Evolutionary conservation across 2,888 invertebrate species (phyloP).

Genomic region (Ischnura elegans): DNA sequence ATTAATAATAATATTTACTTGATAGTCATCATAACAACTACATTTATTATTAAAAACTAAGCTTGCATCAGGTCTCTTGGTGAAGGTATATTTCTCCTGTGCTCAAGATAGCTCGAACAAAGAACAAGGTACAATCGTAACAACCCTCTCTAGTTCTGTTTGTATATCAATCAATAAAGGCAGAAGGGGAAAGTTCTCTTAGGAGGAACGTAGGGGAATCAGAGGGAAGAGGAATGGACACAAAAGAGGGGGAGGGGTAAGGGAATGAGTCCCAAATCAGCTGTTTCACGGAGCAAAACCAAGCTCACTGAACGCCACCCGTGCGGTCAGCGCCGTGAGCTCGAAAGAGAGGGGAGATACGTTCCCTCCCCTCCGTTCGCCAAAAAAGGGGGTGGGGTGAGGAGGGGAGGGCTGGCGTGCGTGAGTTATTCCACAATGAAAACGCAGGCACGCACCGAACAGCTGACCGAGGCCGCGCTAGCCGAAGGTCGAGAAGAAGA

Average conservation of each 20-base stretch:
- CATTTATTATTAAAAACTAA: too few species aligned
- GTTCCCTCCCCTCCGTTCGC: not conserved
- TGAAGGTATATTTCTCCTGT: too few species aligned
- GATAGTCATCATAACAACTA: too few species aligned
- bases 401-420: slow-evolving; percentile 2
- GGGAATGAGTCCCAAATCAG: not conserved
- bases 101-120: too few species aligned
- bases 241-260: not conserved
- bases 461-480: slow-evolving; percentile 6
- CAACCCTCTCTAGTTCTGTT: too few species aligned
- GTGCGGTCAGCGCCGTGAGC: not conserved
- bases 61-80: too few species aligned
- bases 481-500: not conserved
- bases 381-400: not conserved
- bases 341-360: not conserved
- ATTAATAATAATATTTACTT: too few species aligned
- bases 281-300: not conserved
- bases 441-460: not conserved
- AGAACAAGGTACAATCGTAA: too few species aligned
- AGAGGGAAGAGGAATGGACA: not conserved
- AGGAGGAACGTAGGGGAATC: not conserved
- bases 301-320: not conserved
- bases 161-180: not conserved
- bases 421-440: not conserved
- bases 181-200: not conserved